A percentile compares a stretch with the other conserved stretches of the same genome.
phyloP scores from a whole-genome alignment of 2,113 vertebrate species.

The Pterophyllum scalare region DNA sequence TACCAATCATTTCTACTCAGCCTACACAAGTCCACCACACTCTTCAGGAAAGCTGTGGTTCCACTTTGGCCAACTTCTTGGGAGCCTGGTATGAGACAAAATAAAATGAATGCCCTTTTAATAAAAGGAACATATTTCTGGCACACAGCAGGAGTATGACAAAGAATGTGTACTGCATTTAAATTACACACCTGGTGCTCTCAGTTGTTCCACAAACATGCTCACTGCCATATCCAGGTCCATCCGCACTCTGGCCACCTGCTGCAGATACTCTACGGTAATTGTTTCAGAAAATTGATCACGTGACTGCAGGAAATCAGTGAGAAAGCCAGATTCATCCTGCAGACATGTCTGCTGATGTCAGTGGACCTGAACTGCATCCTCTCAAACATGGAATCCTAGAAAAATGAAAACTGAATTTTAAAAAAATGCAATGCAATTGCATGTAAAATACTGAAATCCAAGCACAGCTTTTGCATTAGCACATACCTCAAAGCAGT shows the following conservation, averaged over 20 bases:
- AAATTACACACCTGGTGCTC: constrained; percentile 39
- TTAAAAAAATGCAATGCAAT: not conserved
- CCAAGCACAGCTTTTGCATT: not conserved
- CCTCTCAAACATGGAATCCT: constrained; percentile 92
- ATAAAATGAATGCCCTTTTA: not conserved
- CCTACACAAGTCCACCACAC: constrained; percentile 76
- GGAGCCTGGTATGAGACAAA: constrained; percentile 29
- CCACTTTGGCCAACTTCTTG: not conserved
- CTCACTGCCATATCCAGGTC: constrained; percentile 83
- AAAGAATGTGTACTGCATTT: not conserved
- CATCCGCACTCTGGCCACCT: constrained; percentile 85
- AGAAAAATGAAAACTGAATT: not conserved
- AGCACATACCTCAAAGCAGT: constrained; percentile 88
- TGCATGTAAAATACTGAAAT: not conserved
- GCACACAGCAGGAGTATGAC: not conserved
- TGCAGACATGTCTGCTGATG: constrained; percentile 43
- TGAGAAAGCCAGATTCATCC: constrained; percentile 50
- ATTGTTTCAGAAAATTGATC: constrained; percentile 5
- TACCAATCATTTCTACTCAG: constrained; percentile 85
- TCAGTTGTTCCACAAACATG: constrained; percentile 70
- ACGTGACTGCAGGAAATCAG: constrained; percentile 66
- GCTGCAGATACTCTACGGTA: constrained; percentile 85
- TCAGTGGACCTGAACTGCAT: constrained; percentile 67
- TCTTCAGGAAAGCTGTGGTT: constrained; percentile 67
- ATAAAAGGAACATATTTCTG: not conserved